These are phyloP conservation scores for Harmothoe impar DNA, from an alignment of 2,888 invertebrate genomes.

Conservation along the genomic window DNA sequence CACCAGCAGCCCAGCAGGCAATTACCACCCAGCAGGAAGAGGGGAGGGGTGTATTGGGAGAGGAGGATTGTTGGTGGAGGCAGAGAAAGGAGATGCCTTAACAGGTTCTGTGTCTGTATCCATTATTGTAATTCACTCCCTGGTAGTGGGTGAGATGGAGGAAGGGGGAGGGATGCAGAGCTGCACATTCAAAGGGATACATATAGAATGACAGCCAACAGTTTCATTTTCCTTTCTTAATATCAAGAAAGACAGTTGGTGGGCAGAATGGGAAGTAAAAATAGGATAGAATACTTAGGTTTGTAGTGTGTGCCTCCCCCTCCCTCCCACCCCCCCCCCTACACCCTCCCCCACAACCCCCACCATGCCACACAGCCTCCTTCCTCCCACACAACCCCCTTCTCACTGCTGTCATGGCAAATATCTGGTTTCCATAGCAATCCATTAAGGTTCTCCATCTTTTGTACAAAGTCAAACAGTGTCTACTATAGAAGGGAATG, in stretches of 20 bases:
- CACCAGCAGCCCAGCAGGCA: too few relatives aligned
- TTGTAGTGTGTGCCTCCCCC: neutral
- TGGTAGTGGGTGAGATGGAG: neutral
- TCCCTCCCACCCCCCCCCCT: neutral
- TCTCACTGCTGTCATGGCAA: conserved; percentile 21
- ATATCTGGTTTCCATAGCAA: conserved; percentile 42
- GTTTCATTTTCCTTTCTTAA: too few relatives aligned
- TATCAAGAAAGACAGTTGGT: neutral
- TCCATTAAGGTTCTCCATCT: conserved; percentile 23
- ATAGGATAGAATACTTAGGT: neutral
- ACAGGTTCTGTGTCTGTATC: too few relatives aligned
- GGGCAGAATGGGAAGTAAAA: neutral
- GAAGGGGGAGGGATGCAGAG: too few relatives aligned
- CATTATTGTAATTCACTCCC: too few relatives aligned
- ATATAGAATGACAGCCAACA: too few relatives aligned
- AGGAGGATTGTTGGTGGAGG: too few relatives aligned
- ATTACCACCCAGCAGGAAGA: too few relatives aligned
- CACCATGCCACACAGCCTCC: neutral
- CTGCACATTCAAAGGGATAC: too few relatives aligned
- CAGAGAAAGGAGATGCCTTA: too few relatives aligned
- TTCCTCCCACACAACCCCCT: neutral
- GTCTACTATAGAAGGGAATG: too few relatives aligned
- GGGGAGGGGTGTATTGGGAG: too few relatives aligned
- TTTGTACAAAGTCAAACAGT: conserved; percentile 36
- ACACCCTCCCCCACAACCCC: neutral